Base-by-base conservation (phyloP, 1,140 invertebrate genomes). In the Sycobia sp. region DNA sequence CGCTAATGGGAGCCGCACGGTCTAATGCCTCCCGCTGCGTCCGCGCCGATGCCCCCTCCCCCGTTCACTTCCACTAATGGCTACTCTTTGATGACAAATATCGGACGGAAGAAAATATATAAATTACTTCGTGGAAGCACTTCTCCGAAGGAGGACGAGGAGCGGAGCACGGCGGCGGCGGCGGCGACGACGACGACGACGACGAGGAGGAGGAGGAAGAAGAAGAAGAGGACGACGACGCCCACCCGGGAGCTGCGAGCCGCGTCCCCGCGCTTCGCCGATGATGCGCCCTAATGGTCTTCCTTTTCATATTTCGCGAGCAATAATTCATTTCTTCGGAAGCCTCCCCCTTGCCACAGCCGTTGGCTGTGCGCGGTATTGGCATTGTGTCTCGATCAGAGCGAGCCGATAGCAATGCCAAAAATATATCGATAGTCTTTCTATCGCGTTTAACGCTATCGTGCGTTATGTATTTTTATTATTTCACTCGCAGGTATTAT, bases 21-120 rank as follows among this genome's bases (percentile, higher is more conserved):
- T 79, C 79, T 79, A 80, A 81, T 81, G 76, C 77, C 77, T 81
- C 77, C 73, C 67, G 76, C 76, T 77, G 75, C 71, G 77, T 73
- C 75, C 5, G 51, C 51, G 39, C 64, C 29, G 5, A 4, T n/a
- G 9, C 34, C 18, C 34, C 13, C 34, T 23, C 62, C 67, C 74
- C 78, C 75, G 71, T n/a, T n/a, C n/a, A n/a, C 67, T 34, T 44
- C 71, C 71, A 69, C 76, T 82, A 82, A 80, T 82, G 78, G 80
- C 76, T 74, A 76, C 76, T 80, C 78, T 79, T 81, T 79, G 78
- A 80, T 82, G 80, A 82, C 79, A 82, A 80, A 82, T 81, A 80
- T 78, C 76, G 71, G 73, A 56, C 73, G 66, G 76, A 76, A 74
- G 76, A 75, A 79, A 82, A 82, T 76, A 77, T 80, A 82, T 82